Conservation (phyloP, 2,797 vertebrate genomes). For the Xenopus petersii region DNA sequence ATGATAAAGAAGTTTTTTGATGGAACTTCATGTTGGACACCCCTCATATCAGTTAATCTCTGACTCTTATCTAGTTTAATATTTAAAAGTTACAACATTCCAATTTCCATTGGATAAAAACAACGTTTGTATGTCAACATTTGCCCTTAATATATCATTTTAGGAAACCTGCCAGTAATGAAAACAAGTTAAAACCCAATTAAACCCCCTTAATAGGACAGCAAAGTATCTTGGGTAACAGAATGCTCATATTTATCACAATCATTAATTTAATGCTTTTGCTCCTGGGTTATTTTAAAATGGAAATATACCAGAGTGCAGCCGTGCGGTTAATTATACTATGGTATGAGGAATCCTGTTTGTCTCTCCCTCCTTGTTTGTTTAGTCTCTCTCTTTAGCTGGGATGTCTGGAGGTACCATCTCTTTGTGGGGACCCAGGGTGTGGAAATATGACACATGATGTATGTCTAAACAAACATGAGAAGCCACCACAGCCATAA, state of each 20-base stretch:
- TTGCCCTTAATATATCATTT: not conserved
- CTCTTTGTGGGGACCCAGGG: slow-evolving; percentile 5
- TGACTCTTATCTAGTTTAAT: too few species aligned
- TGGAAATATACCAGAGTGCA: slow-evolving; percentile 33
- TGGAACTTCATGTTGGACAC: too few species aligned
- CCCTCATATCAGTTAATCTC: too few species aligned
- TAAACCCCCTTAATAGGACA: not conserved
- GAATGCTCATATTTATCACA: not conserved
- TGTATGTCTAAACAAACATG: slow-evolving; percentile 32
- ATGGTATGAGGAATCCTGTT: slow-evolving; percentile 19
- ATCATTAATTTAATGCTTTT: slow-evolving; percentile 5
- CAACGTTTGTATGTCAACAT: not conserved
- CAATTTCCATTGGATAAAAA: too few species aligned
- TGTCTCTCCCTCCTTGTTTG: slow-evolving; percentile 6
- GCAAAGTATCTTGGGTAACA: slow-evolving; percentile 18
- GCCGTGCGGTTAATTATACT: slow-evolving; percentile 34
- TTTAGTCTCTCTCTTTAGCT: not conserved
- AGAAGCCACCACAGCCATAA: slow-evolving; percentile 4
- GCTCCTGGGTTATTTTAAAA: slow-evolving; percentile 38
- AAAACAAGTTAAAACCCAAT: not conserved
- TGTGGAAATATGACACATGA: slow-evolving; percentile 27
- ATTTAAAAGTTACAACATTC: too few species aligned
- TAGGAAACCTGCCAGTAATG: not conserved
- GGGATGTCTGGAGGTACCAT: slow-evolving; percentile 33
- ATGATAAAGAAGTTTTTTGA: too few species aligned